These are phyloP conservation scores for Phrynosoma blainvillii DNA, from an alignment of 2,113 vertebrate species.

Conservation along the genomic window DNA sequence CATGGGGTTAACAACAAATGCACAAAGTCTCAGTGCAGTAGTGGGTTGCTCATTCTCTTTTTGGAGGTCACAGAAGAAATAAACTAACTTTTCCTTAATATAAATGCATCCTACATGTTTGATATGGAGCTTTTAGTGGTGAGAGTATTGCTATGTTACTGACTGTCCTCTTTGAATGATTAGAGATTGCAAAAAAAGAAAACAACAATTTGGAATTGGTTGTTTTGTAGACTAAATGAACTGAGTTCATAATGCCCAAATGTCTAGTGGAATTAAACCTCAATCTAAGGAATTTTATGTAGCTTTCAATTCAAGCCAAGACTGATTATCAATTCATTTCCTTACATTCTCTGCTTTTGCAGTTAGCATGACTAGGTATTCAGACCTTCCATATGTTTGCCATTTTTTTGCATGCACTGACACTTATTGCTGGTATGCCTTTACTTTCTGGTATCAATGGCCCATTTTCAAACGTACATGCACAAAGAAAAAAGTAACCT, in stretches of 20 bases:
- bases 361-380: too few relatives aligned
- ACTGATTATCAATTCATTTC: too few relatives aligned
- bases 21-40: neutral
- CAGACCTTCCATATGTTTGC: too few relatives aligned
- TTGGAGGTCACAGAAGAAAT: neutral
- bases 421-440: neutral
- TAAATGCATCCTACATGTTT: neutral
- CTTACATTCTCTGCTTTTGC: neutral
- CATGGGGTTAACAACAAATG: conserved; percentile 18
- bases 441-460: neutral
- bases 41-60: neutral
- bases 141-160: neutral
- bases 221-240: too few relatives aligned
- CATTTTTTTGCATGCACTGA: neutral
- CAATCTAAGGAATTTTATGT: too few relatives aligned
- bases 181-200: too few relatives aligned
- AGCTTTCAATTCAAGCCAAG: too few relatives aligned
- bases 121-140: neutral
- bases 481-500: too few relatives aligned
- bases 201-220: too few relatives aligned
- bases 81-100: too few relatives aligned
- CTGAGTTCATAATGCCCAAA: too few relatives aligned
- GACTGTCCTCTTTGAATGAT: neutral
- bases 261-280: too few relatives aligned
- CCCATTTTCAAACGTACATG: neutral